These are phyloP conservation scores for Tiliacea citrago DNA, from an alignment of 2,888 invertebrate species.

Conservation along the genomic window DNA sequence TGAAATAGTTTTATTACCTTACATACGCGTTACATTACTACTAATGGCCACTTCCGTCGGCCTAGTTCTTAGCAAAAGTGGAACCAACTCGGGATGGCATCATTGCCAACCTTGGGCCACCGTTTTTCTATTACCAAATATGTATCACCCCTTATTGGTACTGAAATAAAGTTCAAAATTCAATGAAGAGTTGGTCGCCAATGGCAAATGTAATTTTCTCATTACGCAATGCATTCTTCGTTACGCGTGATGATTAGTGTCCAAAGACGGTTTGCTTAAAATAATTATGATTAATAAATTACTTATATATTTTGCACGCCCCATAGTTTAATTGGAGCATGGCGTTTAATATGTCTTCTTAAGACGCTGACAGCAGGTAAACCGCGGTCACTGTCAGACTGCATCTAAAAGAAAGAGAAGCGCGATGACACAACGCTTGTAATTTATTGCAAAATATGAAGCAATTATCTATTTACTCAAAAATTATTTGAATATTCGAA, in stretches of 20 bases:
- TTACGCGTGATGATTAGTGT: slow-evolving; percentile 74
- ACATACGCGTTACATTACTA: slow-evolving; percentile 68
- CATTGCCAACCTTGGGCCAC: slow-evolving; percentile 65
- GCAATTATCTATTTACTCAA: too few relatives aligned
- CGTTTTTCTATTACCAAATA: slow-evolving; percentile 21
- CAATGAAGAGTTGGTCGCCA: slow-evolving; percentile 19
- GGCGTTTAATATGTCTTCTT: slow-evolving; percentile 15
- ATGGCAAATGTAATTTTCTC: slow-evolving; percentile 12
- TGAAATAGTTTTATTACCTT: slow-evolving; percentile 67
- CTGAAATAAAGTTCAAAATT: slow-evolving; percentile 27
- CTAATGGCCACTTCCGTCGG: slow-evolving; percentile 74
- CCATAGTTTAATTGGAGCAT: slow-evolving; percentile 38
- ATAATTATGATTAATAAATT: slow-evolving; percentile 54
- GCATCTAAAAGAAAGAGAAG: too few relatives aligned
- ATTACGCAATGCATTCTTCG: slow-evolving; percentile 74
- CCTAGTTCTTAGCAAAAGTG: slow-evolving; percentile 80
- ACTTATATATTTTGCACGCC: slow-evolving; percentile 29
- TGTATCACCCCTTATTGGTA: background rate
- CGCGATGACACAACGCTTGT: too few relatives aligned
- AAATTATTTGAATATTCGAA: too few relatives aligned
- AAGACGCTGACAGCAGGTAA: too few relatives aligned
- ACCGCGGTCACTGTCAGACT: too few relatives aligned
- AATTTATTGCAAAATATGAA: too few relatives aligned
- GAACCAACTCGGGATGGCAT: slow-evolving; percentile 77
- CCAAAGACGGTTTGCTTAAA: slow-evolving; percentile 42